Percentiles rank a stretch among this genome's conserved stretches.
phyloP scores from a whole-genome alignment of 2,888 invertebrate species.

The Ceratothoa steindachneri region DNA sequence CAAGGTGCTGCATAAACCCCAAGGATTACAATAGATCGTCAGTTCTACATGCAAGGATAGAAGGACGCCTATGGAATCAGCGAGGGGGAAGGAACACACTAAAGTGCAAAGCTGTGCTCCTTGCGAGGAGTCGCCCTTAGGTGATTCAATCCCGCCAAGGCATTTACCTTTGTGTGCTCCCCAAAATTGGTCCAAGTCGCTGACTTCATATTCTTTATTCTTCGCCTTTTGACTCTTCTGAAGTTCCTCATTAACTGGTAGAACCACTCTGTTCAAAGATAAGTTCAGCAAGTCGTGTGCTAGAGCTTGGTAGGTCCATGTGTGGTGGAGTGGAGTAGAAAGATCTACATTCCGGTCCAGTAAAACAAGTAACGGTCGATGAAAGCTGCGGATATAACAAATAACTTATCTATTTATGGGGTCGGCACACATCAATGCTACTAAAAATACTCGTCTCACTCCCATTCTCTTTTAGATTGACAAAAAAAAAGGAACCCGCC shows the following conservation, averaged over 20 bases:
- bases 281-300: slow-evolving; percentile 93
- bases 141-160: no score
- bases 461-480: neutral
- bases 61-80: no score
- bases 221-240: slow-evolving; percentile 57
- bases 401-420: neutral
- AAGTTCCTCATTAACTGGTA: slow-evolving; percentile 51
- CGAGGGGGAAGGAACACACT: no score
- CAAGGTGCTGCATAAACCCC: no score
- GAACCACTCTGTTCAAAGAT: slow-evolving; percentile 76
- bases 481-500: neutral
- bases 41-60: no score
- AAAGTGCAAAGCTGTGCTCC: no score
- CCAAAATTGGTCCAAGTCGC: slow-evolving; percentile 88
- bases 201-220: slow-evolving; percentile 83
- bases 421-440: no score
- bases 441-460: no score
- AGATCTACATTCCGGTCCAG: slow-evolving; percentile 91
- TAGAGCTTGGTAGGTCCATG: slow-evolving; percentile 99
- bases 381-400: slow-evolving; percentile 69
- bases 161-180: slow-evolving; percentile 85
- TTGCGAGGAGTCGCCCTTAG: no score
- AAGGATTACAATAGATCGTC: no score
- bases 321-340: slow-evolving; percentile 96
- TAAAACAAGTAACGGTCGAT: slow-evolving; percentile 84